A percentile compares a stretch with the other conserved stretches of the same genome.
Conservation (phyloP, 2,113 vertebrate species). For the Sylvietta virens region DNA sequence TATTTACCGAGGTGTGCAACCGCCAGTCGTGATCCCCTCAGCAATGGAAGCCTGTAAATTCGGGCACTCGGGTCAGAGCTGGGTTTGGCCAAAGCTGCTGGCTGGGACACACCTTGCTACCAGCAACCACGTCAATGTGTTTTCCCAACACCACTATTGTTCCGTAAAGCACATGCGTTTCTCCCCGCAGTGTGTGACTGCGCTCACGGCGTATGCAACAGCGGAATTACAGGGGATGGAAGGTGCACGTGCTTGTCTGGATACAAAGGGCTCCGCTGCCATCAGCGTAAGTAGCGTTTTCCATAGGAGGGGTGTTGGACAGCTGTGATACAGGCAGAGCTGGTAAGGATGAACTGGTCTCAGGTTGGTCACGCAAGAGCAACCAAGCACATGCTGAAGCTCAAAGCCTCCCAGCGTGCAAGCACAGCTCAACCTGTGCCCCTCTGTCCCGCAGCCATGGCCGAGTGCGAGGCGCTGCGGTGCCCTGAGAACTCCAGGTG, state of each 20-base stretch:
- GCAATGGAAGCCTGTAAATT: background rate
- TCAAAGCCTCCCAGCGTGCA: background rate
- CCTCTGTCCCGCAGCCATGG: constrained; percentile 56
- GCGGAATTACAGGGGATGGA: constrained; percentile 78
- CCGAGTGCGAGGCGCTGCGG: constrained; percentile 72
- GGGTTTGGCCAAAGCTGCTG: background rate
- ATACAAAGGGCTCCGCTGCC: constrained; percentile 81
- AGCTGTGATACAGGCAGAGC: background rate
- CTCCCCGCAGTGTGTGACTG: constrained; percentile 80
- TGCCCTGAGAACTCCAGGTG: constrained; percentile 82
- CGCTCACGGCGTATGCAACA: constrained; percentile 82
- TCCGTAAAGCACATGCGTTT: background rate
- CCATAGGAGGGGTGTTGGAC: background rate
- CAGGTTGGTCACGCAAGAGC: background rate
- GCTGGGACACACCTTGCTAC: background rate
- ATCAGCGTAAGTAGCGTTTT: constrained; percentile 74
- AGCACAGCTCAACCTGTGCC: background rate
- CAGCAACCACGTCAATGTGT: fast-evolving
- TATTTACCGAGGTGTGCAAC: background rate
- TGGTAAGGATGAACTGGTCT: fast-evolving
- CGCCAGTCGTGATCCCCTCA: background rate
- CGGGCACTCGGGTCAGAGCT: background rate
- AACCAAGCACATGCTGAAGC: background rate
- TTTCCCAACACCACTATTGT: background rate
- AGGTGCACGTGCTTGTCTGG: constrained; percentile 84